A percentile compares a stretch with the other conserved stretches of the same genome.
phyloP scores from a whole-genome alignment of 37 sponge, comb jelly and placozoan genomes.

The Cladorhizidae sp. region DNA sequence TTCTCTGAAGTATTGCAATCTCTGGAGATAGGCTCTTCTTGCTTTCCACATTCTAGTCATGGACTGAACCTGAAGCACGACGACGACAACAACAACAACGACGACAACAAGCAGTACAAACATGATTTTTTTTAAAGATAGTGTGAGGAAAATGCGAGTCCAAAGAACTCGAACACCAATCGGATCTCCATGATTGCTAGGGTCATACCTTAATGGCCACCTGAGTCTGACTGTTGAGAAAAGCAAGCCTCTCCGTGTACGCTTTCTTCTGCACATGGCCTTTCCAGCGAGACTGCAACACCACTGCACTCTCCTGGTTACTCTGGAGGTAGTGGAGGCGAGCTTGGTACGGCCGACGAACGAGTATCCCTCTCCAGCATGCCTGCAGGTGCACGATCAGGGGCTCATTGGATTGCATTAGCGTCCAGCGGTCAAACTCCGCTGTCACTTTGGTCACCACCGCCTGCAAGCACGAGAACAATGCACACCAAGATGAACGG shows the following conservation, averaged over 20 bases:
- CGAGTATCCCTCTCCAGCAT: constrained; percentile 68
- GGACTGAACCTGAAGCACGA: constrained; percentile 59
- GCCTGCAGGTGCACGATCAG: constrained; percentile 84
- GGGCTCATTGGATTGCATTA: constrained; percentile 91
- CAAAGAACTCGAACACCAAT: background rate
- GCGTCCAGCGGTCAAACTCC: constrained; percentile 87
- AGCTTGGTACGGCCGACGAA: constrained; percentile 61
- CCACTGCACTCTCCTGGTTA: constrained; percentile 49
- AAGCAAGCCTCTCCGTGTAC: constrained; percentile 74
- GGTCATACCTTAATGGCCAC: constrained; percentile 65
- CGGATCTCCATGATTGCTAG: constrained; percentile 1
- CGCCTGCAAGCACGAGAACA: constrained; percentile 14
- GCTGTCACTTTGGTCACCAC: constrained; percentile 91
- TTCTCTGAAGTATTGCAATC: constrained; percentile 55
- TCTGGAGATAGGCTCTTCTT: constrained; percentile 42
- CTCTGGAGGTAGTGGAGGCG: constrained; percentile 71
- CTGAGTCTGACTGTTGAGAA: constrained; percentile 67
- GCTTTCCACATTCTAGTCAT: constrained; percentile 66
- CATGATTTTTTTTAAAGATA: too few species aligned
- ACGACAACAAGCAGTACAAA: too few species aligned
- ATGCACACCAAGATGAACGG: background rate
- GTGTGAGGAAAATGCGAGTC: too few species aligned
- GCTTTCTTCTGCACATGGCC: constrained; percentile 70
- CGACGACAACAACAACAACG: background rate
- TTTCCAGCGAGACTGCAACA: constrained; percentile 73